Base-by-base conservation (phyloP, 2,888 invertebrate species). In the Tanypteryx hageni region DNA sequence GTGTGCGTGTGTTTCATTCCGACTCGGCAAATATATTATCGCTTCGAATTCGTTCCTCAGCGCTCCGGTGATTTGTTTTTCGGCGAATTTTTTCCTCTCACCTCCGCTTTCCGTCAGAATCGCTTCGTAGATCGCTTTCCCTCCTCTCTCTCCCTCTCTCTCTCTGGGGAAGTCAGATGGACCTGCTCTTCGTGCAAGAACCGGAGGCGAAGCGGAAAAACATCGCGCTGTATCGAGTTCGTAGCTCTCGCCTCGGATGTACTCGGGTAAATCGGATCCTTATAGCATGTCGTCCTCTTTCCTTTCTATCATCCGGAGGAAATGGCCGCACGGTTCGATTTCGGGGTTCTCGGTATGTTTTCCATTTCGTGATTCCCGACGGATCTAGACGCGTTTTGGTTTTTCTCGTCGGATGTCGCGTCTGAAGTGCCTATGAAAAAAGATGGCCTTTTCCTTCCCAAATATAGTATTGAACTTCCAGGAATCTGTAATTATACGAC, bases 1-100 rank as follows among this genome's bases (percentile, higher is more conserved):
- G 13, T 76, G 16, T n/a, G n/a, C 5, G 44, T 44, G 44, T 44
- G 44, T 44, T 44, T 44, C 76, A 27, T 18, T 76, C 76, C 22
- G 27, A 27, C 27, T 76, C 76, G 22, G 27, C 76, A 76, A 76
- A 76, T 76, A 76, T 27, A 76, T 76, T 76, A 76, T 76, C 76
- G 76, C 76, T 22, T 18, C 76, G 76, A 27, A 76, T 76, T 76
- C 44, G 44, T 44, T 44, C 44, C 44, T 44, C 44, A 5, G 44
- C 44, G 44, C 44, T 44, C 44, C 5, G 1, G 44, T 44, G 44
- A 44, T 76, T 76, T 76, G n/a, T 27, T 76, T 27, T 76, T 27
- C 4, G 76, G 27, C 76, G 76, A 18, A 76, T 27, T 44, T 76
- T 76, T 76, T 76, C 27, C 27, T 13, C 61, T 76, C 76, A 13